Base-by-base conservation (phyloP, 2,113 vertebrate genomes). In the Gracilinanus agilis region DNA sequence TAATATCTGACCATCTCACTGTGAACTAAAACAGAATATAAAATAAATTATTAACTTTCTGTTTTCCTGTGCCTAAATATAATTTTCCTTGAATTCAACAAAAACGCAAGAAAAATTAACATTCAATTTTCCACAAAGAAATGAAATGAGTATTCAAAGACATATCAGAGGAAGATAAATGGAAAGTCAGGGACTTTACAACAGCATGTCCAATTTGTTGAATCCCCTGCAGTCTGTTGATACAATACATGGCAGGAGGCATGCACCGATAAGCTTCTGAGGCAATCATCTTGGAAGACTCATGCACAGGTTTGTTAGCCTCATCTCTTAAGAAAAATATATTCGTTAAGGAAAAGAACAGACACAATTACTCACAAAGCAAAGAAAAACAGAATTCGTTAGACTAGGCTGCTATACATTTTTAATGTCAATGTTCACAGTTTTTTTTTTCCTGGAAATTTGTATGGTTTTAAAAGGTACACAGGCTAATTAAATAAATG, bases 141-240 rank as follows among this genome's bases (percentile, higher is more conserved):
- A 90, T 93, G 90, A 40, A 9, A 94, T 88, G 40, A 24, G 44
- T 54, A 27, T 54, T 90, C 0, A 11, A 90, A 61, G 61, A 96
- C 90, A 94, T 61, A 90, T 34, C 44, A 53, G 24, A 90, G 12
- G n/a, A 91, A 23, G 53, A 89, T 90, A 90, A 54, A 91, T 83
- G 92, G 90, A 67, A 94, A 94, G 16, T n/a, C 27, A 91, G 2
- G 94, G 27, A 55, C 16, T 24, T 90, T 88, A 92, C 93, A 93
- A 55, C 24, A 53, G 4, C 40, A 54, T 53, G 83, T 55, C 1
- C 91, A 90, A 55, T 55, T 83, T 55, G 44, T 13, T 24, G 23
- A 44, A 90, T 3, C 58, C 13, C 44, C 16, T 24, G 16, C 21
- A 91, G 25, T 27, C 19, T 40, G 67, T 25, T 83, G 11, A 1